A percentile compares a stretch with the other conserved stretches of the same genome.
phyloP scores from a whole-genome alignment of 1,140 invertebrate genomes.

The Leptopilina boulardi region DNA sequence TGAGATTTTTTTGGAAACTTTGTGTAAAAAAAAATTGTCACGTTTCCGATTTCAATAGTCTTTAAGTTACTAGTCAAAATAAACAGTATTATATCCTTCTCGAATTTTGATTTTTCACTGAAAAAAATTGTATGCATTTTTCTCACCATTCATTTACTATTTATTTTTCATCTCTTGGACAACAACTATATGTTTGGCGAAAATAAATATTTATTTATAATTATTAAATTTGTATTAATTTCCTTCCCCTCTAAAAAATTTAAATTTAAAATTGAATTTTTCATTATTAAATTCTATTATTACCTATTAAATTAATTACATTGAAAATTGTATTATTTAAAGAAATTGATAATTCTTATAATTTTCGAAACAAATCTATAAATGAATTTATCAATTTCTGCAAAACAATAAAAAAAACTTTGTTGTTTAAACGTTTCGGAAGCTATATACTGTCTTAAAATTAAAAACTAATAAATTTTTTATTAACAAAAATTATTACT shows the following conservation, averaged over 20 bases:
- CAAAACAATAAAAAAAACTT: no score
- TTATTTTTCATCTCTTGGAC: constrained; percentile 28
- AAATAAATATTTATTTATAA: constrained; percentile 9
- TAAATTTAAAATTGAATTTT: not conserved
- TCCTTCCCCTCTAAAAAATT: not conserved
- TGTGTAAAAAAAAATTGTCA: not conserved
- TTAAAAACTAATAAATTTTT: no score
- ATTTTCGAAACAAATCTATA: no score
- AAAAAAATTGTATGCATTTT: constrained; percentile 11
- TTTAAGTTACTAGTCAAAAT: constrained; percentile 35
- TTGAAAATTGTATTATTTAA: no score
- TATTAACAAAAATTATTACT: no score
- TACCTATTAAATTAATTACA: no score
- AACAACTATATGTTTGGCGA: not conserved
- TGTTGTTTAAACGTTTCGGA: no score
- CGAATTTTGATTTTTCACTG: constrained; percentile 4
- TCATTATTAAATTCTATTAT: no score
- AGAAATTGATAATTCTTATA: no score
- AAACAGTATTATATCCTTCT: not conserved
- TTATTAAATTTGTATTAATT: not conserved
- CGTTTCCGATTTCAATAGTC: constrained; percentile 24
- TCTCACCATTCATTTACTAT: not conserved
- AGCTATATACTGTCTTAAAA: no score
- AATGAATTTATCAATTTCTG: no score
- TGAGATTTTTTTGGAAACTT: constrained; percentile 18